Evolutionary conservation across 2,797 vertebrate species (phyloP).

Genomic region (Podarcis siculus): DNA sequence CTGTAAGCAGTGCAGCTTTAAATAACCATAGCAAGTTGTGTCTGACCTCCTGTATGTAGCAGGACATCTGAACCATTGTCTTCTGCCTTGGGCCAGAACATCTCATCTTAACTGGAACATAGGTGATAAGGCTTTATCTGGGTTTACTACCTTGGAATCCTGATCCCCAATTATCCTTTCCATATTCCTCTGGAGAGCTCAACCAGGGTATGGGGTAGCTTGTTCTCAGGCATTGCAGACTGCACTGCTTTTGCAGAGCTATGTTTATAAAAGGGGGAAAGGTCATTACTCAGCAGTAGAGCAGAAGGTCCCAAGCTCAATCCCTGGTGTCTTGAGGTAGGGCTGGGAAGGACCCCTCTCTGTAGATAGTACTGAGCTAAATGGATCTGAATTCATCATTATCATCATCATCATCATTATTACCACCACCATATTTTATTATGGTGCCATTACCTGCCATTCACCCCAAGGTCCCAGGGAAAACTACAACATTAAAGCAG

Average conservation of each 20-base stretch:
- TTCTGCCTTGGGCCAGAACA: not conserved
- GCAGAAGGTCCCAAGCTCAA: too few species aligned
- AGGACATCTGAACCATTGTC: not conserved
- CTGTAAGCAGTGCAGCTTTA: too few species aligned
- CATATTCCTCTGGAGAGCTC: not conserved
- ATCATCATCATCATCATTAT: too few species aligned
- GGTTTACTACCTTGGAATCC: not conserved
- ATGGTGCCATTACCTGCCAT: not conserved
- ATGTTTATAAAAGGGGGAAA: not conserved
- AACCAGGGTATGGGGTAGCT: not conserved
- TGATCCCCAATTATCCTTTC: not conserved
- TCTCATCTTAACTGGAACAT: not conserved
- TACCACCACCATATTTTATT: not conserved
- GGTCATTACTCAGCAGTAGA: too few species aligned
- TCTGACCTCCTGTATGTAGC: not conserved
- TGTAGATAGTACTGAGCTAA: too few species aligned
- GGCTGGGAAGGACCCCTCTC: too few species aligned
- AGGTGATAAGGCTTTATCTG: not conserved
- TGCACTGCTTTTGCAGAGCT: not conserved
- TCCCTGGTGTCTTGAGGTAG: too few species aligned
- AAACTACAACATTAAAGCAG: not conserved
- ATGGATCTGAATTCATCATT: too few species aligned
- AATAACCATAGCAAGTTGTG: not conserved
- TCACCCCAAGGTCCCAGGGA: not conserved
- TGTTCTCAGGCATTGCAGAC: not conserved